Base-by-base conservation (phyloP, 2,113 vertebrate genomes). In the Coturnix japonica region DNA sequence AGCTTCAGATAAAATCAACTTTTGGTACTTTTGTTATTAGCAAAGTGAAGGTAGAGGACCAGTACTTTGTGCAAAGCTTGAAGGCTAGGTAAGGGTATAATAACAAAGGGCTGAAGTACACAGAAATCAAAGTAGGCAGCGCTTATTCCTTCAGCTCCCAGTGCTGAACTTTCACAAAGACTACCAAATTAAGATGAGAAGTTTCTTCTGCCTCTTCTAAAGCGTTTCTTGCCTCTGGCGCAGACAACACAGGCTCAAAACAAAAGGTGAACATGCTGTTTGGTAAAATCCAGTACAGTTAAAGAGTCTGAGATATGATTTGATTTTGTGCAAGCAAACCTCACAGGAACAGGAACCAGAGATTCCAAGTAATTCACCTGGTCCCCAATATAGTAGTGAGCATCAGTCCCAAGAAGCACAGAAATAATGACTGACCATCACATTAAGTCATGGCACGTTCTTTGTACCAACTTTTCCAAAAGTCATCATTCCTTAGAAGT, bases 11-110 rank as follows among this genome's bases (percentile, higher is more conserved):
- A 54, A 64, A 66, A 33, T 30, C 65, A 90, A 61, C 35, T 81
- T 93, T 35, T 26, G 71, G 12, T 75, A 88, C 47, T 89, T 81
- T 16, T 63, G 6, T 72, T 90, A 31, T 61, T 81, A 88, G 65
- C 53, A 61, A 75, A 75, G n/a, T 61, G 39, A 75, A 6, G 13
- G 35, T 7, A 65, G 30, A 87, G 35, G 11, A 66, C 23, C 25
- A 75, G 43, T n/a, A 75, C 31, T 54, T 26, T 28, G 60, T 63
- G 37, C 37, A 63, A 63, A 63, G 25, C 60, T 39, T 26, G 60
- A 39, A 63, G 60, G 60, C 26, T 81, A 11, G 6, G n/a, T 59
- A 53, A 35, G 17, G 12, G n/a, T 18, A 3, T 44, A 74, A 75
- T 3, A 13, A 78, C 20, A n/a, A 91, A 85, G 46, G n/a, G 73